Evolutionary conservation across 2,888 invertebrate species (phyloP).

Genomic region (Patella ulyssiponensis): DNA sequence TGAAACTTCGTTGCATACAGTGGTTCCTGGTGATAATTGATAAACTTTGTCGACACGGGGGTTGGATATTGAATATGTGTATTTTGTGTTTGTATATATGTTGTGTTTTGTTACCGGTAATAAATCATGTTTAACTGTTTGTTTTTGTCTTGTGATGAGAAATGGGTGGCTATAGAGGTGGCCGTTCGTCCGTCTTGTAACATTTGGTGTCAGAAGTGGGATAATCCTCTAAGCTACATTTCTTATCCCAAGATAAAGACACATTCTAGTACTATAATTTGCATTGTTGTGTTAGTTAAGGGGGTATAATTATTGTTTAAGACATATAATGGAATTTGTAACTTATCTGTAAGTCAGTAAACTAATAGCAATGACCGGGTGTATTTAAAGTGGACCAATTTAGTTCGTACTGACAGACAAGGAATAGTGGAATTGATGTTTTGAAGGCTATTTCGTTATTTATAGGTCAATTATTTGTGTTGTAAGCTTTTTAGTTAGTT

Average conservation of each 20-base stretch:
- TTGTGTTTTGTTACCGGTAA: no score
- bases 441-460: no score
- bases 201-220: slow-evolving; percentile 10
- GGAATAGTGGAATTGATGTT: no score
- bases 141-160: no score
- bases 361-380: not conserved
- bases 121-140: no score
- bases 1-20: no score
- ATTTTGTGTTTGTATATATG: no score
- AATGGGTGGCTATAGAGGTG: no score
- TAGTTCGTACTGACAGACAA: not conserved
- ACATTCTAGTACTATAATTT: not conserved
- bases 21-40: no score
- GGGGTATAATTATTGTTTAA: not conserved
- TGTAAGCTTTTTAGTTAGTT: not conserved
- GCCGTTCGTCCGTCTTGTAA: not conserved
- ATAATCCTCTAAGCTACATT: not conserved
- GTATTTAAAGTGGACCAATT: not conserved
- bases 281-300: not conserved
- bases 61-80: no score
- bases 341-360: not conserved
- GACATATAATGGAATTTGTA: not conserved
- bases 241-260: not conserved
- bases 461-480: not conserved
- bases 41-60: no score